Conservation (phyloP, 2,888 invertebrate species). For the Ennomos quercinarius region DNA sequence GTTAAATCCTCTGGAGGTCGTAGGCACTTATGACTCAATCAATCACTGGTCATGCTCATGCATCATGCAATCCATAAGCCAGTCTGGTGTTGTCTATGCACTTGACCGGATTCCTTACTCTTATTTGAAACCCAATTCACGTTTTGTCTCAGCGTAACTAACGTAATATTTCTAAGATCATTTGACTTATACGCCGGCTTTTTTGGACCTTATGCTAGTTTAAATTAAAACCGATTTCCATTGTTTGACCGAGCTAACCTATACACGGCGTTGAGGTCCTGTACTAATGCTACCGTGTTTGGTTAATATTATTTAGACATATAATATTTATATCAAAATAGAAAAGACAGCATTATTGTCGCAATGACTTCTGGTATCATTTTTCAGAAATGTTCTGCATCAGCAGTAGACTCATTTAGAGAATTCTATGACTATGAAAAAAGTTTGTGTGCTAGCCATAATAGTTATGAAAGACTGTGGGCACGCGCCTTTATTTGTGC, state of each 20-base stretch:
- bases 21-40: slow-evolving; percentile 21
- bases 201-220: too few species aligned
- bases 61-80: slow-evolving; percentile 25
- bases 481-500: slow-evolving; percentile 68
- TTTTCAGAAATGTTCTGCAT: too few species aligned
- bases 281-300: too few species aligned
- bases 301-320: too few species aligned
- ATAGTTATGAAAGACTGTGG: slow-evolving; percentile 56
- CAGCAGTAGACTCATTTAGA: too few species aligned
- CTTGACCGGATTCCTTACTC: slow-evolving; percentile 37
- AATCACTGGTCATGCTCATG: slow-evolving; percentile 3
- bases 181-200: background rate
- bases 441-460: background rate
- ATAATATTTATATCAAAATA: too few species aligned
- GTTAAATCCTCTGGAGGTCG: background rate
- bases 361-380: too few species aligned
- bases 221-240: too few species aligned
- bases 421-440: too few species aligned
- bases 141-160: slow-evolving; percentile 64
- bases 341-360: too few species aligned
- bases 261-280: too few species aligned
- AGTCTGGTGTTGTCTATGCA: slow-evolving; percentile 20
- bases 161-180: slow-evolving; percentile 70
- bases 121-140: slow-evolving; percentile 68
- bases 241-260: too few species aligned